These are phyloP conservation scores for Dromococcyx pavoninus DNA, from an alignment of 2,797 vertebrate genomes.

Conservation along the genomic window DNA sequence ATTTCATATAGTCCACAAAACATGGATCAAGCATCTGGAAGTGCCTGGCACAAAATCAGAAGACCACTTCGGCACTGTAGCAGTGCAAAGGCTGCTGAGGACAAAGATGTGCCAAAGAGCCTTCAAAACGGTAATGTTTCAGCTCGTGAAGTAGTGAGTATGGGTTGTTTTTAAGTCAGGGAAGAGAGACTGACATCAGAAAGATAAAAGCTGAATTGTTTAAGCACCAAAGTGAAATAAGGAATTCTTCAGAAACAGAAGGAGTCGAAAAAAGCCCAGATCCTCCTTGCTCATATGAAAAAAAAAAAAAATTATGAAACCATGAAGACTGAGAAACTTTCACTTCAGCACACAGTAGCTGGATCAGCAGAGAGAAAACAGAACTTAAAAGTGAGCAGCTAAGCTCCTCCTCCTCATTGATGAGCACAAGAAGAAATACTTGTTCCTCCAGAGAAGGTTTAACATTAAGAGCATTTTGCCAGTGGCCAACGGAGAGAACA, in stretches of 20 bases:
- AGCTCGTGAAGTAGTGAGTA: not conserved
- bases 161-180: not conserved
- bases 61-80: not conserved
- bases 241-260: slow-evolving; percentile 3
- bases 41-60: not conserved
- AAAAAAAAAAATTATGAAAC: not conserved
- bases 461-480: not conserved
- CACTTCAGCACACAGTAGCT: not conserved
- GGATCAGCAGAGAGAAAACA: not conserved
- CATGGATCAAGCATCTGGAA: not conserved
- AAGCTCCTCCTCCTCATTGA: not conserved
- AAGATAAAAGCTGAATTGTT: not conserved
- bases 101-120: not conserved
- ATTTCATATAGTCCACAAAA: not conserved
- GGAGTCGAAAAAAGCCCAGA: not conserved
- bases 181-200: not conserved
- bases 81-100: not conserved
- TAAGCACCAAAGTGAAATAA: not conserved
- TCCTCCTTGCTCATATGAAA: not conserved
- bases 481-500: not conserved
- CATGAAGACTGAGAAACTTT: not conserved
- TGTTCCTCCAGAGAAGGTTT: not conserved
- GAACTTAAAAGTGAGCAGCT: not conserved
- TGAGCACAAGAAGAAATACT: not conserved
- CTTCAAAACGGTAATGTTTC: not conserved